Conservation (phyloP, 2,113 vertebrate genomes). For the Gobius niger region DNA sequence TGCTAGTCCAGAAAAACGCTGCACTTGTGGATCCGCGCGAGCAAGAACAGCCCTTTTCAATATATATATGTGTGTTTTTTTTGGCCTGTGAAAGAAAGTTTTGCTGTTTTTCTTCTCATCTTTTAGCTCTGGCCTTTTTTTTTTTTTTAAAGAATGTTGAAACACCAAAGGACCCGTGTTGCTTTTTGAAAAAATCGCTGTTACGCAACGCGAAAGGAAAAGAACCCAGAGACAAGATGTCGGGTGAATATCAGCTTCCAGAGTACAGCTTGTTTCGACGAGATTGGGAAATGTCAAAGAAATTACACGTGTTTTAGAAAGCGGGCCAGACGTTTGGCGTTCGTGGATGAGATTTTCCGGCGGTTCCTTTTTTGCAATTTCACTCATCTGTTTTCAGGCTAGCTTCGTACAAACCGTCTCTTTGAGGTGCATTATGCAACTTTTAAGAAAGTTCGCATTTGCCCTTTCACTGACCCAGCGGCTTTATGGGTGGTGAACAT, state of each 20-base stretch:
- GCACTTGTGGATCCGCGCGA: conserved; percentile 53
- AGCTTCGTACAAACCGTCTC: no score
- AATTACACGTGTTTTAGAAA: no score
- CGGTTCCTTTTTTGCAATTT: no score
- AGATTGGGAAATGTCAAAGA: background rate
- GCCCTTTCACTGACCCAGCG: no score
- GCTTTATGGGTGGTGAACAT: no score
- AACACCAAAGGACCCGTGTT: conserved; percentile 46
- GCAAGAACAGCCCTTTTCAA: conserved; percentile 39
- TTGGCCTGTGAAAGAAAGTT: conserved; percentile 65
- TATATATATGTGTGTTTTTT: no score
- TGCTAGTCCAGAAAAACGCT: conserved; percentile 61
- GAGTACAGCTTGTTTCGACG: background rate
- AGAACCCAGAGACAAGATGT: conserved; percentile 6
- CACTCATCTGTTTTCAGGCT: no score
- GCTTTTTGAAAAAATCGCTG: conserved; percentile 23
- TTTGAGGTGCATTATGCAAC: no score
- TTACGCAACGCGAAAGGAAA: conserved; percentile 15
- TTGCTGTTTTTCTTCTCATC: conserved; percentile 53
- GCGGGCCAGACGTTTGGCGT: no score
- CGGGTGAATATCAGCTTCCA: conserved; percentile 16
- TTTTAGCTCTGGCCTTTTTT: background rate
- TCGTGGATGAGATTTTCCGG: no score
- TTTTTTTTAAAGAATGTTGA: conserved; percentile 22
- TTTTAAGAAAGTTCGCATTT: no score